phyloP scores from a whole-genome alignment of 37 sponge, comb jelly and placozoan genomes.

The Ephydatia muelleri region DNA sequence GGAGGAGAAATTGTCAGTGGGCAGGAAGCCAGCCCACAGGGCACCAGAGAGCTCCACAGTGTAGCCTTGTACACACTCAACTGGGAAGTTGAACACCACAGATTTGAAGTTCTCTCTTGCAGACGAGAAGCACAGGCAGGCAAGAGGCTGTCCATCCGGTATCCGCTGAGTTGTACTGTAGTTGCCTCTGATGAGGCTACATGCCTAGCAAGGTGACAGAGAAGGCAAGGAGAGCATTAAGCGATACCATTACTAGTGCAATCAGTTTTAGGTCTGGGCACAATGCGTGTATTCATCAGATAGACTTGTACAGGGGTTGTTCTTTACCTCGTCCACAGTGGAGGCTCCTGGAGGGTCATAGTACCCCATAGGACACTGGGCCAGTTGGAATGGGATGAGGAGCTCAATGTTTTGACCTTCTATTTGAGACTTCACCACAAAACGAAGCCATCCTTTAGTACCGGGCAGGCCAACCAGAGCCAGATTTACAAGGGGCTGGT shows the following conservation, averaged over 20 bases:
- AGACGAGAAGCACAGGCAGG: constrained; percentile 59
- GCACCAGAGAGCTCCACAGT: constrained; percentile 42
- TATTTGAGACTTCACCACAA: constrained; percentile 60
- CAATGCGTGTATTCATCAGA: too few species aligned
- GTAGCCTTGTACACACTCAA: constrained; percentile 63
- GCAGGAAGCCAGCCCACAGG: constrained; percentile 68
- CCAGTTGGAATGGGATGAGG: constrained; percentile 64
- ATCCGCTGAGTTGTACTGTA: constrained; percentile 59
- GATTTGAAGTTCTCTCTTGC: background rate
- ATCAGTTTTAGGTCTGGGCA: too few species aligned
- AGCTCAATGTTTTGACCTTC: constrained; percentile 37
- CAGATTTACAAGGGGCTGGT: constrained; percentile 63
- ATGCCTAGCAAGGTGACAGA: constrained; percentile 4
- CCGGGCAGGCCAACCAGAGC: constrained; percentile 75
- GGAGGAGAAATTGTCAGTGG: background rate
- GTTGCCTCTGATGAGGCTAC: constrained; percentile 7
- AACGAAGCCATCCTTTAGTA: constrained; percentile 46
- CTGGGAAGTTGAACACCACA: background rate
- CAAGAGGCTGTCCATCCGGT: constrained; percentile 51
- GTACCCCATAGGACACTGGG: constrained; percentile 76
- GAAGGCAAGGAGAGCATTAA: background rate
- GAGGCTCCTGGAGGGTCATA: constrained; percentile 47
- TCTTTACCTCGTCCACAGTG: constrained; percentile 32
- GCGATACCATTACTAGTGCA: background rate
- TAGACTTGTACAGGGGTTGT: too few species aligned